Percentiles rank a stretch among this genome's conserved stretches.
phyloP scores from a whole-genome alignment of 1,140 invertebrate genomes.

The Drosophila lini region DNA sequence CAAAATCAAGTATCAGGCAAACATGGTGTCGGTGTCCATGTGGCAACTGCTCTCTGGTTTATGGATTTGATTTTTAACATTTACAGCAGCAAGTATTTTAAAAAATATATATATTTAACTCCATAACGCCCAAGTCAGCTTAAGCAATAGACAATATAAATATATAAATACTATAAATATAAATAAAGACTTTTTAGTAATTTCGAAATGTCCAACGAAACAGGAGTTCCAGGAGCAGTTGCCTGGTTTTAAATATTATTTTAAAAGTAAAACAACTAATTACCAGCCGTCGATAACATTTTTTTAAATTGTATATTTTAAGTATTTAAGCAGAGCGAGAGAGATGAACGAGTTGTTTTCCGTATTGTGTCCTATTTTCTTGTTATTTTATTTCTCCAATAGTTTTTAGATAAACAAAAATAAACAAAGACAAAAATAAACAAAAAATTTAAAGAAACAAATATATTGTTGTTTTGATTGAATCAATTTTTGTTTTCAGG shows the following conservation, averaged over 20 bases:
- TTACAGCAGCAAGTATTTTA: conserved; percentile 19
- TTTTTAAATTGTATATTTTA: conserved; percentile 52
- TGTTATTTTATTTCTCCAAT: conserved; percentile 71
- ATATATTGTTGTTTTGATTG: conserved; percentile 7
- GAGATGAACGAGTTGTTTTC: conserved; percentile 33
- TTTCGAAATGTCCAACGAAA: conserved; percentile 14
- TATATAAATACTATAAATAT: conserved; percentile 15
- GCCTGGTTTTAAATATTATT: conserved; percentile 50
- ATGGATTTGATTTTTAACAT: conserved; percentile 18
- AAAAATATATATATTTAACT: conserved; percentile 12
- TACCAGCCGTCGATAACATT: conserved; percentile 41
- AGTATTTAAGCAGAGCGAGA: conserved; percentile 23
- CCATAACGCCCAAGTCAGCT: conserved; percentile 16
- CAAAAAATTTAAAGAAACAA: conserved; percentile 28
- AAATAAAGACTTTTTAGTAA: conserved; percentile 27
- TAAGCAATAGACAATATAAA: conserved; percentile 34
- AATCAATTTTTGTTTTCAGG: conserved; percentile 7
- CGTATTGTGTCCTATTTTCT: conserved; percentile 59
- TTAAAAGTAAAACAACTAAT: conserved; percentile 24
- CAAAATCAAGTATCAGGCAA: conserved; percentile 5
- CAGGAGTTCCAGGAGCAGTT: conserved; percentile 39
- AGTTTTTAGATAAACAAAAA: conserved; percentile 54
- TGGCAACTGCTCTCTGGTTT: conserved; percentile 32
- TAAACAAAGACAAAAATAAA: conserved; percentile 59
- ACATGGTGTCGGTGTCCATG: conserved; percentile 67